Evolutionary conservation across 2,888 invertebrate genomes (phyloP), one percentile per base, ranked within the genome.

Genomic region (Gortyna flavago): DNA sequence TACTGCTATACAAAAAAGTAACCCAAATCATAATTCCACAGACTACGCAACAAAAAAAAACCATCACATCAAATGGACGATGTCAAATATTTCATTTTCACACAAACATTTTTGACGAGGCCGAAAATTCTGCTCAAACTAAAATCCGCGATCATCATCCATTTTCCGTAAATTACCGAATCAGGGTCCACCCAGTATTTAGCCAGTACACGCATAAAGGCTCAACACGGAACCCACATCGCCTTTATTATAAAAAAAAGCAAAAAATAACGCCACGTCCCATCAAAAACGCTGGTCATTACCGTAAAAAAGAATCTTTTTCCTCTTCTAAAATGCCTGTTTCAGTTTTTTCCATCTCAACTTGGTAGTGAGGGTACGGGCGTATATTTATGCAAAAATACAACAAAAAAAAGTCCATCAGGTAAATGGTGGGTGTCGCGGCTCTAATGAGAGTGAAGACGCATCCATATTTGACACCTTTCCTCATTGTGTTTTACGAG

Each of bases 381-480:
- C 32, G 61, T 66, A 67, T 80, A 64, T 80, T 83, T 83, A 81
- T 85, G 76, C 72, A 64, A 81, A 85, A 83, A 82, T 59, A 84
- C 75, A 59, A 72, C 68, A 80, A 71, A 70, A 75, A 80, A 80
- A 75, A 67, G 67, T 35, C 79, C 83, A 85, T 87, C 84, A 81
- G 81, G 85, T 85, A 81, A 81, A 87, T 87, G 84, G 78, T 57
- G 69, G 68, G 66, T 75, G 65, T 54, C 75, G 54, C 35, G n/a
- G 44, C 44, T 61, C 77, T 87, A 87, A 87, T 87, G 87, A 87
- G 87, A 87, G 87, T 80, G 84, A 77, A 75, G 73, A 65, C 18
- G 48, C 79, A 87, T 87, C 71, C 80, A 84, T 84, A 85, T 85
- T 85, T 85, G 84, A 85, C 84, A 85, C 82, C 78, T 81, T 54